phyloP scores from a whole-genome alignment of 2,797 vertebrate species.

The Paratrypauchen microcephalus region DNA sequence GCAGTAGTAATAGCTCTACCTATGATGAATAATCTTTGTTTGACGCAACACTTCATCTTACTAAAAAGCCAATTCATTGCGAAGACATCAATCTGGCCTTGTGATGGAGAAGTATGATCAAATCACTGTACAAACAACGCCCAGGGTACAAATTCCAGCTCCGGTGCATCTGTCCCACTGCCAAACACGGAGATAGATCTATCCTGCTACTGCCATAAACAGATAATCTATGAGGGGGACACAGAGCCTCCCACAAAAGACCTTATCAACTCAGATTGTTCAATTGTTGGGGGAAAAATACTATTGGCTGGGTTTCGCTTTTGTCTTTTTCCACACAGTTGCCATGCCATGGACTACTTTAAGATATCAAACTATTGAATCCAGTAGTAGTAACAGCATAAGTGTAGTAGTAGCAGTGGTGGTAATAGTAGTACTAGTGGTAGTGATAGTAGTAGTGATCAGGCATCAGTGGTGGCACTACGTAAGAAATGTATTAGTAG shows the following conservation, averaged over 20 bases:
- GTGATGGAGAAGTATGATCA: not conserved
- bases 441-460: not conserved
- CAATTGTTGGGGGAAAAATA: not conserved
- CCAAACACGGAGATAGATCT: not conserved
- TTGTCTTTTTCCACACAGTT: not conserved
- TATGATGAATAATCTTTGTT: slow-evolving; percentile 4
- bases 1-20: not conserved
- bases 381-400: not conserved
- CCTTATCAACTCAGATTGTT: not conserved
- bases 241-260: not conserved
- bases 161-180: not conserved
- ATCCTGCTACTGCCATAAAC: not conserved
- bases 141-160: not conserved
- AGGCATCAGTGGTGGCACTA: not conserved
- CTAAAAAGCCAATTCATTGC: slow-evolving; percentile 1
- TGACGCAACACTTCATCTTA: slow-evolving; percentile 3
- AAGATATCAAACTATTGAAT: not conserved
- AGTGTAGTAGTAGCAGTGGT: not conserved
- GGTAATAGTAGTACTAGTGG: not conserved
- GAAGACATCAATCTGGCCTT: not conserved
- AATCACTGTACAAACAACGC: too few species aligned
- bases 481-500: not conserved
- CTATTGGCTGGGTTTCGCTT: not conserved
- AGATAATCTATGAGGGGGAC: slow-evolving; percentile 3
- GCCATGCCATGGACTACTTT: too few species aligned